Conservation (phyloP, 2,888 invertebrate species). For the Artemia sinica region DNA sequence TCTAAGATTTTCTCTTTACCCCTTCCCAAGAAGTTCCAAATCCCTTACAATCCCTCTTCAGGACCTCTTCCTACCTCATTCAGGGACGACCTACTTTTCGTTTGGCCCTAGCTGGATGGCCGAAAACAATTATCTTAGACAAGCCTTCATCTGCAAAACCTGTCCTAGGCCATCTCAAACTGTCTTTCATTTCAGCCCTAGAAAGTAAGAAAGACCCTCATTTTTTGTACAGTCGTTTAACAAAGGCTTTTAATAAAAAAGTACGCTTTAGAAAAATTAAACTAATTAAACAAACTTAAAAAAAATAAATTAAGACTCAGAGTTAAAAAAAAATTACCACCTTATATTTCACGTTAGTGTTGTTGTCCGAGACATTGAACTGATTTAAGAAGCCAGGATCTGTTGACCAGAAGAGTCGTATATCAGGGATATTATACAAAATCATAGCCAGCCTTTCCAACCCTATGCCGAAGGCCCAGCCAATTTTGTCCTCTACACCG, state of each 20-base stretch:
- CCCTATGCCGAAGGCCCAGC: conserved; percentile 95
- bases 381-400: conserved; percentile 82
- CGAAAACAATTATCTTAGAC: too few species aligned
- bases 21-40: background rate
- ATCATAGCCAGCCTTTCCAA: conserved; percentile 92
- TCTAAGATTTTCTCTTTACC: too few species aligned
- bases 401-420: conserved; percentile 84
- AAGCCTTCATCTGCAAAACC: background rate
- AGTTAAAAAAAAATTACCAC: conserved; percentile 30
- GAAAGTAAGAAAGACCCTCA: too few species aligned
- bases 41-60: too few species aligned
- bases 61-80: too few species aligned
- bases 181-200: background rate
- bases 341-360: conserved; percentile 53
- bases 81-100: too few species aligned
- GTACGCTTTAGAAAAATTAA: background rate
- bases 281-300: background rate
- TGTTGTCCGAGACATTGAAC: conserved; percentile 54
- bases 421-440: conserved; percentile 84
- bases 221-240: too few species aligned
- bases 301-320: too few species aligned
- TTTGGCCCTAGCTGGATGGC: too few species aligned
- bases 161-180: conserved; percentile 17
- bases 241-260: too few species aligned
- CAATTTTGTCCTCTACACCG: conserved; percentile 66